Conservation (phyloP, 1,140 invertebrate genomes). For the Pomacea maculata region DNA sequence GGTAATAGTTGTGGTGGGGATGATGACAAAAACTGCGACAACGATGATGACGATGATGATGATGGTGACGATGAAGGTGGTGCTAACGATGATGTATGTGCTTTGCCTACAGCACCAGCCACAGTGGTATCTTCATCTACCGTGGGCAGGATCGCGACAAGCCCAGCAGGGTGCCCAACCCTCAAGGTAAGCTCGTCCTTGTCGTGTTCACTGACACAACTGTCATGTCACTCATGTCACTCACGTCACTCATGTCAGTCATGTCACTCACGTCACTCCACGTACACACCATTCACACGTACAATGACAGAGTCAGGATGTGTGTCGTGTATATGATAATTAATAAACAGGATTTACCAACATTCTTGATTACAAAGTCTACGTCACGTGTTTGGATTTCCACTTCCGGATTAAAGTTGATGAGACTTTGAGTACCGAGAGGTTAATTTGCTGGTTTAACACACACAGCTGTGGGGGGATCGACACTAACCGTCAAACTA, state of each 20-base stretch:
- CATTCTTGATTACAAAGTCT: too few relatives aligned
- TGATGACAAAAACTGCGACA: not conserved
- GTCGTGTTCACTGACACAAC: too few relatives aligned
- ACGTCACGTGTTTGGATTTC: too few relatives aligned
- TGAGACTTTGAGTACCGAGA: too few relatives aligned
- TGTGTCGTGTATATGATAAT: slow-evolving; percentile 1
- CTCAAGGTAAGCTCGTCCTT: slow-evolving; percentile 48
- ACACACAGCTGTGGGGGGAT: too few relatives aligned
- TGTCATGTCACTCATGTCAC: too few relatives aligned
- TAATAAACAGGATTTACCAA: too few relatives aligned
- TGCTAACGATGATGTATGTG: slow-evolving; percentile 2
- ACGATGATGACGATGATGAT: not conserved
- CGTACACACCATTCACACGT: not conserved
- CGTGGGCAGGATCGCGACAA: slow-evolving; percentile 59
- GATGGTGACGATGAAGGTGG: not conserved
- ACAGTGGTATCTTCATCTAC: slow-evolving; percentile 58
- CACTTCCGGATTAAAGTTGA: too few relatives aligned
- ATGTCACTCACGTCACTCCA: not conserved
- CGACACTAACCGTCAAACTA: too few relatives aligned
- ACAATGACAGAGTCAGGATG: not conserved
- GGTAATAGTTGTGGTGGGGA: not conserved
- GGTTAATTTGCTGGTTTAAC: too few relatives aligned
- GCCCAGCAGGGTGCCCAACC: slow-evolving; percentile 58
- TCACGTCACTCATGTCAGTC: not conserved
- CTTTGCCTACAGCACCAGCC: slow-evolving; percentile 53